Evolutionary conservation across 2,888 invertebrate species (phyloP).

Genomic region (Salticus scenicus): DNA sequence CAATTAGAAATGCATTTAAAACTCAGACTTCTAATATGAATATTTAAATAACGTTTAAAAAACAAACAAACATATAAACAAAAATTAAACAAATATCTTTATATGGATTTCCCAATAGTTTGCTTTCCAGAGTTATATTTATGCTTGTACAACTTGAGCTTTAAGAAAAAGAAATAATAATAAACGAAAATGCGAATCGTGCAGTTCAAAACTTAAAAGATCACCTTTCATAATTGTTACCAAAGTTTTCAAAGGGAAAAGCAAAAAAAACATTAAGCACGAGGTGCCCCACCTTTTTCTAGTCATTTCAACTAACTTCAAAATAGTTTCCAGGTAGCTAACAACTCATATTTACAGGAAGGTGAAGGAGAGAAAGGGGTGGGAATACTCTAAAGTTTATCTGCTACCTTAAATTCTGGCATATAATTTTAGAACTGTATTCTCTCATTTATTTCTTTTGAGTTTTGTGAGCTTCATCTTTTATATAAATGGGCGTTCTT

Average conservation of each 20-base stretch:
- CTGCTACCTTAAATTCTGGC: neutral
- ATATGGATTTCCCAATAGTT: too few species aligned
- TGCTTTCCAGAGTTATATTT: too few species aligned
- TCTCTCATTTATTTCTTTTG: neutral
- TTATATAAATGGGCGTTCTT: too few species aligned
- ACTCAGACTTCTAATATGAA: neutral
- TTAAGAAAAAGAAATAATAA: too few species aligned
- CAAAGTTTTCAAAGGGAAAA: neutral
- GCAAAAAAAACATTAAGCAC: neutral
- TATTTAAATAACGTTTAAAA: constrained; percentile 8
- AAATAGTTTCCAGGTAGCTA: constrained; percentile 12
- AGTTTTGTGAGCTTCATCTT: neutral
- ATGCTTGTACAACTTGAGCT: too few species aligned
- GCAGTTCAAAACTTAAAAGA: neutral
- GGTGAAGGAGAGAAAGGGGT: neutral
- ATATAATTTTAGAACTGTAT: constrained; percentile 25
- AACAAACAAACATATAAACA: too few species aligned
- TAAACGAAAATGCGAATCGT: too few species aligned
- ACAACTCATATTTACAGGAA: neutral
- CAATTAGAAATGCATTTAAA: too few species aligned
- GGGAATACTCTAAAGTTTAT: too few species aligned
- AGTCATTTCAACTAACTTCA: constrained; percentile 22
- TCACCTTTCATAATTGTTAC: neutral
- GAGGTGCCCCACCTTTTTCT: constrained; percentile 46
- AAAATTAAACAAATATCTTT: too few species aligned